Percentiles rank a stretch among this genome's conserved stretches.
Conservation (phyloP, 2,113 vertebrate species). For the Oncorhynchus nerka region DNA sequence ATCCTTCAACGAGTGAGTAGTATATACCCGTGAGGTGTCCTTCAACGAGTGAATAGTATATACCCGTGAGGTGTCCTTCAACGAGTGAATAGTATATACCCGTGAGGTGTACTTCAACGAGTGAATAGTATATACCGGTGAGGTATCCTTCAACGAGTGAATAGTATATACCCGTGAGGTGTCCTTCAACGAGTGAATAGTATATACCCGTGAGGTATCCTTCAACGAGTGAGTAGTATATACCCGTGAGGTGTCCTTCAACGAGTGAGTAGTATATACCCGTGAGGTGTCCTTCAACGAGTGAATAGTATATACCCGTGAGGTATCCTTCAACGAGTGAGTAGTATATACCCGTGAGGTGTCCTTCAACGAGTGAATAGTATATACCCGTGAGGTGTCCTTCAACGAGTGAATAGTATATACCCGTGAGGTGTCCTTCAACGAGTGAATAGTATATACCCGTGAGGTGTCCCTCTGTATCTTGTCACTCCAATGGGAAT, state of each 20-base stretch:
- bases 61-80: background rate
- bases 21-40: background rate
- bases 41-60: background rate
- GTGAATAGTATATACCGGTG: background rate
- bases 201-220: background rate
- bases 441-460: background rate
- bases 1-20: background rate
- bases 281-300: background rate
- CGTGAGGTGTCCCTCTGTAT: background rate
- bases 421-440: background rate
- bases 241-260: background rate
- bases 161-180: background rate
- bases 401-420: background rate
- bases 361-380: background rate
- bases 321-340: background rate
- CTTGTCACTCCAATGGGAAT: background rate
- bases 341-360: background rate
- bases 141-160: background rate
- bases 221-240: background rate
- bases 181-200: background rate
- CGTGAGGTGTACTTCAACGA: background rate
- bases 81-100: background rate
- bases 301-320: background rate
- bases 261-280: background rate
- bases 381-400: background rate